A percentile compares a stretch with the other conserved stretches of the same genome.
Evolutionary conservation across 2,888 invertebrate species (phyloP).

Genomic region (Hirtodrosophila trivittata): DNA sequence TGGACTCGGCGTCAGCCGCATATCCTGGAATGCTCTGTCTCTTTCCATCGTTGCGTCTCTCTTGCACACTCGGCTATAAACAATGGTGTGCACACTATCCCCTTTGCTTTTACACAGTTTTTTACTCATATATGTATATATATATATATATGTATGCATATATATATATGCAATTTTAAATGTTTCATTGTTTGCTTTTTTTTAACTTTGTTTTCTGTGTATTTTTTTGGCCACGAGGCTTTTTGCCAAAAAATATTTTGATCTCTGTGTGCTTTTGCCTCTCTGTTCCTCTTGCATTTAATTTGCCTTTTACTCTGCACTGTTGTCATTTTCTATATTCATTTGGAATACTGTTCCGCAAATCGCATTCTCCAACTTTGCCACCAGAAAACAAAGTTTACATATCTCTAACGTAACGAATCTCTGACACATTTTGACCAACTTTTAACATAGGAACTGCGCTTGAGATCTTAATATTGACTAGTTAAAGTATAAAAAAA

Average conservation of each 20-base stretch:
- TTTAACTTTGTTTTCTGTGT: slow-evolving; percentile 12
- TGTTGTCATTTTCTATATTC: slow-evolving; percentile 21
- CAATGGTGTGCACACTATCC: slow-evolving; percentile 44
- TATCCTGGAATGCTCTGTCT: slow-evolving; percentile 17
- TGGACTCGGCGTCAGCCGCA: slow-evolving; percentile 37
- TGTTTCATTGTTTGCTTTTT: slow-evolving; percentile 32
- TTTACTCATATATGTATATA: slow-evolving; percentile 19
- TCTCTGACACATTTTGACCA: too few relatives aligned
- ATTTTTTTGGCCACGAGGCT: slow-evolving; percentile 36
- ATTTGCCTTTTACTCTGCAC: slow-evolving; percentile 24
- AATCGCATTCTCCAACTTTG: background rate
- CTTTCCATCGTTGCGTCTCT: slow-evolving; percentile 4
- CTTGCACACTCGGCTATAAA: slow-evolving; percentile 35
- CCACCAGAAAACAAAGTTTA: too few relatives aligned
- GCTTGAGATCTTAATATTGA: too few relatives aligned
- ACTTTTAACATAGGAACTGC: too few relatives aligned
- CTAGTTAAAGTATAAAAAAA: too few relatives aligned
- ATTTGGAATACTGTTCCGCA: slow-evolving; percentile 9
- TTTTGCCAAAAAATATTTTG: slow-evolving; percentile 64
- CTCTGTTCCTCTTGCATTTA: slow-evolving; percentile 22
- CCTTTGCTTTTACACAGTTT: slow-evolving; percentile 41
- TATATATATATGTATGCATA: too few relatives aligned
- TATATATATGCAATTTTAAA: slow-evolving; percentile 37
- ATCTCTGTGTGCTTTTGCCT: slow-evolving; percentile 24
- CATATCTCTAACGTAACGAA: too few relatives aligned